Percentiles rank a stretch among this genome's conserved stretches.
These are phyloP conservation scores for Halcyon senegalensis DNA, from an alignment of 2,113 vertebrate genomes.

Conservation along the genomic window DNA sequence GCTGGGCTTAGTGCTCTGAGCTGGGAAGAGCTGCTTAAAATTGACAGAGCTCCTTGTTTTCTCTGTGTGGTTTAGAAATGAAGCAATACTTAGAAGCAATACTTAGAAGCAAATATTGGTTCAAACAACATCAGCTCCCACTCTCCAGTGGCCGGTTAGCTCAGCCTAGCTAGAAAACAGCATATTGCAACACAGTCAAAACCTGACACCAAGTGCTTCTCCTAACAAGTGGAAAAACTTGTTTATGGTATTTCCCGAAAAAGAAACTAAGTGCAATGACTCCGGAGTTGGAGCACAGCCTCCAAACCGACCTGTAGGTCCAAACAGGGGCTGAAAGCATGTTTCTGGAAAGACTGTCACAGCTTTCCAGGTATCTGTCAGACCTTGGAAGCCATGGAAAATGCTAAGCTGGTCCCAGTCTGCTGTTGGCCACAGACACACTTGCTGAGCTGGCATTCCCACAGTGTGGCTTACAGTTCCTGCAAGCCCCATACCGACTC, in stretches of 20 bases:
- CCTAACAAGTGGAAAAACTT: background rate
- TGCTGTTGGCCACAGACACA: rapidly evolving
- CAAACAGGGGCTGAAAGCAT: background rate
- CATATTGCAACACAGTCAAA: background rate
- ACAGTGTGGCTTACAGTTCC: background rate
- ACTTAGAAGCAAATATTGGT: conserved; percentile 65
- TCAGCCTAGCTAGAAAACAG: conserved; percentile 43
- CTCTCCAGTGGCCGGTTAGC: background rate
- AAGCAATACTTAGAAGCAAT: conserved; percentile 53
- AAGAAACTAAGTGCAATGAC: background rate
- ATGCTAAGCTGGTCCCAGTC: background rate
- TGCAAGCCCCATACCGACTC: background rate
- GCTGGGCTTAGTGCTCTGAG: background rate
- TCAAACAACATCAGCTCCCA: conserved; percentile 1
- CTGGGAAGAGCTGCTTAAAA: background rate
- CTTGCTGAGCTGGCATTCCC: background rate
- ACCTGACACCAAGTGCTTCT: background rate
- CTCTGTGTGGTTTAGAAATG: background rate
- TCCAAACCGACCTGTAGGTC: background rate
- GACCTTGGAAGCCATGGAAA: background rate
- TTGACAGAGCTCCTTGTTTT: conserved; percentile 50
- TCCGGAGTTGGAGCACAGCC: background rate
- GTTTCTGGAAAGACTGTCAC: conserved; percentile 8
- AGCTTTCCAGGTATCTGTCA: background rate
- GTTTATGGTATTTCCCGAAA: conserved; percentile 32